Percentiles rank a stretch among this genome's conserved stretches.
Conservation (phyloP, 2,113 vertebrate species). For the Ciconia stormi region DNA sequence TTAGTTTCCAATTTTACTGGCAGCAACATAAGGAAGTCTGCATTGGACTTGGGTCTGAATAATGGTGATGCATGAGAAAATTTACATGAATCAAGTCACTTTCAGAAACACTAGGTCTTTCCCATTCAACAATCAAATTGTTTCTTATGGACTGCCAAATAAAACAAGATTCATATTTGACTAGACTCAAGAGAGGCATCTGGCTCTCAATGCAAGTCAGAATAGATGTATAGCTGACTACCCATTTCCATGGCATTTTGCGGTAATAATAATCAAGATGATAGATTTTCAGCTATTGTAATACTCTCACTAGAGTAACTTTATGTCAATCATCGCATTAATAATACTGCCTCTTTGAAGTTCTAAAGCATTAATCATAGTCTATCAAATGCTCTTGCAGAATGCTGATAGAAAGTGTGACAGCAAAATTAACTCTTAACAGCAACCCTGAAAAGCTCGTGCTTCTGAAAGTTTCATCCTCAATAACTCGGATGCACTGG, state of each 20-base stretch:
- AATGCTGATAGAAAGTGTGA: background rate
- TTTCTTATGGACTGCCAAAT: background rate
- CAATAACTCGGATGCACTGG: background rate
- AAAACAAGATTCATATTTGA: background rate
- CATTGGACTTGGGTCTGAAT: background rate
- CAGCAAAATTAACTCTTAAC: constrained; percentile 9
- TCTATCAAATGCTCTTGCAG: background rate
- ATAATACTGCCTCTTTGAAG: background rate
- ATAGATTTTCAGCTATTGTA: constrained; percentile 21
- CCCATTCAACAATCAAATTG: background rate
- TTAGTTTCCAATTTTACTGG: no score
- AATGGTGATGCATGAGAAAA: background rate
- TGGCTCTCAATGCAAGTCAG: background rate
- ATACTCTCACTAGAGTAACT: background rate
- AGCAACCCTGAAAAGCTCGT: background rate
- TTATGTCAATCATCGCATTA: background rate
- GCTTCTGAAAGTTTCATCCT: background rate
- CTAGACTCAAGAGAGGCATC: background rate
- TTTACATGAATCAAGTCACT: background rate
- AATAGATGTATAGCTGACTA: background rate
- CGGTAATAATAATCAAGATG: constrained; percentile 3
- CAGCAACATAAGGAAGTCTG: background rate
- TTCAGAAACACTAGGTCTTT: background rate
- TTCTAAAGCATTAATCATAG: background rate
- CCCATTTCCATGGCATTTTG: background rate